These are phyloP conservation scores for Hipparchia semele DNA, from an alignment of 2,888 invertebrate species.

Conservation along the genomic window DNA sequence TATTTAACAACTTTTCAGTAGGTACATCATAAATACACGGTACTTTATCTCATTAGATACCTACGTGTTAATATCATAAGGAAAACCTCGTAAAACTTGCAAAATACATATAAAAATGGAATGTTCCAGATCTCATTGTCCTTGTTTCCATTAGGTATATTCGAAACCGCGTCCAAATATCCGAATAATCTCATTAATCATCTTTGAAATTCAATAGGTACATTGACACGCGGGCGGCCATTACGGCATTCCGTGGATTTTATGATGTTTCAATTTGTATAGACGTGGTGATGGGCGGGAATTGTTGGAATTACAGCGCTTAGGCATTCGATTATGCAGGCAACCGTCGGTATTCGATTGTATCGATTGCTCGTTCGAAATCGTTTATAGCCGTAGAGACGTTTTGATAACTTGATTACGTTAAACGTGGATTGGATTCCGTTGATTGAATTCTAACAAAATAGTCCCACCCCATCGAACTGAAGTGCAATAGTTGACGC, in stretches of 20 bases:
- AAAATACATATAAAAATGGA: conserved; percentile 6
- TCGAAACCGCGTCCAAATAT: conserved; percentile 54
- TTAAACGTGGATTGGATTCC: conserved; percentile 7
- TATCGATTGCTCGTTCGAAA: conserved; percentile 45
- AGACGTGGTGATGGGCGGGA: conserved; percentile 50
- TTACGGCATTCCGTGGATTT: conserved; percentile 68
- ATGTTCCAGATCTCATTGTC: conserved; percentile 21
- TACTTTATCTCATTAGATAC: too few relatives aligned
- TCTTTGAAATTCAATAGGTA: conserved; percentile 75
- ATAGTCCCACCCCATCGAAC: neutral
- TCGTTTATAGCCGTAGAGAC: conserved; percentile 30
- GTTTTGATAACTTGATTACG: conserved; percentile 24
- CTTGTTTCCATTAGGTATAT: conserved; percentile 33
- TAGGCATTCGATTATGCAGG: conserved; percentile 75
- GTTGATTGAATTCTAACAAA: neutral
- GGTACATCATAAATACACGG: too few relatives aligned
- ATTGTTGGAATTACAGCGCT: conserved; percentile 70
- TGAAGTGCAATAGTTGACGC: too few relatives aligned
- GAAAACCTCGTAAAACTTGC: neutral
- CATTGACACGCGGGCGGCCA: conserved; percentile 70
- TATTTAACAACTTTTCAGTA: too few relatives aligned
- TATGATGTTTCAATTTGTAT: conserved; percentile 72
- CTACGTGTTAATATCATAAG: neutral
- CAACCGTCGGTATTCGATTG: conserved; percentile 62
- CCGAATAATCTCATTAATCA: conserved; percentile 76